phyloP scores from a whole-genome alignment of 2,113 vertebrate genomes.

The Anarhynchus alexandrinus region DNA sequence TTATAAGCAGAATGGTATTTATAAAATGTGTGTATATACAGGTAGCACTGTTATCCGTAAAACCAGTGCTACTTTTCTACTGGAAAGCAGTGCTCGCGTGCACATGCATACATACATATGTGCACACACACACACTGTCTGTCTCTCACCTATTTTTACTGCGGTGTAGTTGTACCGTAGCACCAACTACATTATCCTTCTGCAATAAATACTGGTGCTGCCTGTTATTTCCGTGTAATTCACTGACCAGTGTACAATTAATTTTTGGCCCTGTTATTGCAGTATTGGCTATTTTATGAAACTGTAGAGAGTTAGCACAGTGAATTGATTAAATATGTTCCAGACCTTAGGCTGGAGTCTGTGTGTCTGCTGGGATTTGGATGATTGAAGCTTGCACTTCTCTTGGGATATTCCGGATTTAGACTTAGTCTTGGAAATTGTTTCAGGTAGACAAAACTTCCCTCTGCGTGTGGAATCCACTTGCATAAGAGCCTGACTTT shows the following conservation, averaged over 20 bases:
- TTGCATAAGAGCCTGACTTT: not conserved
- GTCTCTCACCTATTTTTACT: not conserved
- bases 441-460: constrained; percentile 35
- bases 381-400: constrained; percentile 33
- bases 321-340: constrained; percentile 55
- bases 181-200: not conserved
- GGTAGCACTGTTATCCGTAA: not conserved
- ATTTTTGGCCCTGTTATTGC: constrained; percentile 50
- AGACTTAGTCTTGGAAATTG: constrained; percentile 19
- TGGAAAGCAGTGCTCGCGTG: not conserved
- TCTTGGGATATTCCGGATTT: constrained; percentile 44
- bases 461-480: not conserved
- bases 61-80: not conserved
- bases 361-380: constrained; percentile 3
- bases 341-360: constrained; percentile 44
- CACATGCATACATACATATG: fast-evolving
- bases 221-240: not conserved
- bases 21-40: not conserved
- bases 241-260: constrained; percentile 24
- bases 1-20: not conserved
- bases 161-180: not conserved
- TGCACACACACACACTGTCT: fast-evolving
- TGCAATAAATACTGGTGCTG: not conserved
- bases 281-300: constrained; percentile 49
- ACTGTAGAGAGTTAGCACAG: constrained; percentile 6